phyloP scores from a whole-genome alignment of 2,113 vertebrate genomes.

The Turnix velox region DNA sequence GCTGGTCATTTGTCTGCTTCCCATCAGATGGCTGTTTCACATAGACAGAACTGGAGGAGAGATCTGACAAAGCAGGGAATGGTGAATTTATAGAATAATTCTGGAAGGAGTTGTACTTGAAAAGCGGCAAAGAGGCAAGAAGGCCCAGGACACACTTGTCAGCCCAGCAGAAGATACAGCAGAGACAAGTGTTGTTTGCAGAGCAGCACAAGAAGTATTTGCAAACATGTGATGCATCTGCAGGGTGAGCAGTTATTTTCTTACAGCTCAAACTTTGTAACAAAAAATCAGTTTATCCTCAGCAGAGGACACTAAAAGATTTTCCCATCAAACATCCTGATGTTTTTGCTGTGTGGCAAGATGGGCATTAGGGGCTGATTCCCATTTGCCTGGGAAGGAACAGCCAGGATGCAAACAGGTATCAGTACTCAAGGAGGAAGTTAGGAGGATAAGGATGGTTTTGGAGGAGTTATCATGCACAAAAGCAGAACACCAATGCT shows the following conservation, averaged over 20 bases:
- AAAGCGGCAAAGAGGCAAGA: not conserved
- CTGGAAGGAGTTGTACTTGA: not conserved
- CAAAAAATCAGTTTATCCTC: not conserved
- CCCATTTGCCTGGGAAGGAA: not conserved
- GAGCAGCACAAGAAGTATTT: not conserved
- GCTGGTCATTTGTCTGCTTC: not conserved
- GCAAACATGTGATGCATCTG: not conserved
- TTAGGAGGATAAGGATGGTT: not conserved
- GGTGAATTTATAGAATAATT: not conserved
- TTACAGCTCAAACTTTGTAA: not conserved
- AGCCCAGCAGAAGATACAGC: not conserved
- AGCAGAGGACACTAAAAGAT: not conserved
- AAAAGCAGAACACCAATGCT: not conserved
- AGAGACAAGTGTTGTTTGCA: not conserved
- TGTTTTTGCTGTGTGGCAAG: not conserved
- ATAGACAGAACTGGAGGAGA: not conserved
- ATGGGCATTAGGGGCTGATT: not conserved
- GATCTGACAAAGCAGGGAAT: not conserved
- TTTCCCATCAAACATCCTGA: not conserved
- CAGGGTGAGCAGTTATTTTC: not conserved
- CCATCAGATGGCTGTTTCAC: not conserved
- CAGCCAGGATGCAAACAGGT: not conserved
- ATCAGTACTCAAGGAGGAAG: not conserved
- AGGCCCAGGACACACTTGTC: not conserved
- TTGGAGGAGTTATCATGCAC: not conserved